Conservation (phyloP, 2,888 invertebrate genomes). For the Glyphotaelius pellucidus region DNA sequence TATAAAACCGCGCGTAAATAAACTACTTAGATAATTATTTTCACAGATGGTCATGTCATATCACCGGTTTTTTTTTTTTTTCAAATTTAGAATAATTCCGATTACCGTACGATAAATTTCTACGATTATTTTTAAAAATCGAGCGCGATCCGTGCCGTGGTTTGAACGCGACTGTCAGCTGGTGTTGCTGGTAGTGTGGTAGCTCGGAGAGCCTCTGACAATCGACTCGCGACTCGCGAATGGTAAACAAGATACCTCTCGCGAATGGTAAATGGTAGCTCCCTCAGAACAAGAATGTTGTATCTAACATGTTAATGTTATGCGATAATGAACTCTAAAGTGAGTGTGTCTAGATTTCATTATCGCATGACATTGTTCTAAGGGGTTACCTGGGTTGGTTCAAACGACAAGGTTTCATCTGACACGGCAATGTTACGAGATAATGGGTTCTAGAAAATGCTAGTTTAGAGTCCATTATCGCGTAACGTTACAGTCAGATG, state of each 20-base stretch:
- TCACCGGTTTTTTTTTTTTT: neutral
- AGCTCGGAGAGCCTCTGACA: neutral
- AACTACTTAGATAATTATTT: neutral
- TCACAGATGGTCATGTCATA: neutral
- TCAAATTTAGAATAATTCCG: neutral
- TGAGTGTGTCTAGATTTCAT: too few relatives aligned
- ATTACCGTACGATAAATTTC: neutral
- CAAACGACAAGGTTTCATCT: too few relatives aligned
- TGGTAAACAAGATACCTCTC: neutral
- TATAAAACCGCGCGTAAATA: neutral
- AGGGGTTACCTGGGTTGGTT: too few relatives aligned
- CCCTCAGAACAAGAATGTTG: too few relatives aligned
- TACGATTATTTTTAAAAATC: neutral
- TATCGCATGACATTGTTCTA: too few relatives aligned
- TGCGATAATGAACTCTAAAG: too few relatives aligned
- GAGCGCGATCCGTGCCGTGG: neutral
- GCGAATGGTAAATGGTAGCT: neutral
- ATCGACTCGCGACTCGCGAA: neutral
- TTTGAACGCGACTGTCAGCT: conserved; percentile 6
- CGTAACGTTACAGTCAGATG: too few relatives aligned
- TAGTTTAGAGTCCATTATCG: too few relatives aligned
- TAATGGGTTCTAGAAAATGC: too few relatives aligned
- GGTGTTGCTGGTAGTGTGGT: neutral
- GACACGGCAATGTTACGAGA: too few relatives aligned
- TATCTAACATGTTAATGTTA: too few relatives aligned